Evolutionary conservation across 2,888 invertebrate genomes (phyloP), one percentile per base, ranked within the genome.

Genomic region (Formica aserva): DNA sequence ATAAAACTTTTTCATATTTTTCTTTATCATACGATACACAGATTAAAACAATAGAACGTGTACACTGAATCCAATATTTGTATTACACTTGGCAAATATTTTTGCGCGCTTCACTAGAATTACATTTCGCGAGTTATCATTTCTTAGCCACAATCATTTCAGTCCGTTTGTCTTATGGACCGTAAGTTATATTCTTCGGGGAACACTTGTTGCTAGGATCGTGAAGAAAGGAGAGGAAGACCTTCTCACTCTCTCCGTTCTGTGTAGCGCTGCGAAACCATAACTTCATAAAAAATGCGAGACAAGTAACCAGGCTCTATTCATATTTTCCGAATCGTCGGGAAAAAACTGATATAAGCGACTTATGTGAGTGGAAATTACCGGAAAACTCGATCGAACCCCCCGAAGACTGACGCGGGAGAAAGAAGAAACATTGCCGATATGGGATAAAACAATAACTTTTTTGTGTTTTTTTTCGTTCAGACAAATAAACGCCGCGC

Each of bases 381-480:
- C 32, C 72, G 69, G 11, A 26, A 62, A 83, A 82, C 55, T 85
- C 38, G 78, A 60, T 13, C 52, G 75, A 71, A 52, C 45, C n/a
- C 62, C 65, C 82, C 41, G 60, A 85, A 85, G 82, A 85, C 35
- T 65, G 41, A 76, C 32, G 32, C 60, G 45, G 41, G 67, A 65
- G 65, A 66, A 57, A 45, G 55, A 66, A 71, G 82, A 87, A 83
- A 83, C 85, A 87, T 87, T 81, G 85, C 78, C 55, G 60, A 80
- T 69, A 67, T 67, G 74, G 41, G 72, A 85, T 86, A 82, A 87
- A 88, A 89, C 86, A 87, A 89, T 90, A 89, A 90, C 82, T 87
- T 87, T 85, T 82, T 52, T n/a, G 8, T 52, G 1, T 41, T 85
- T 77, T 45, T 22, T 62, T 65, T 18, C n/a, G 32, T 35, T 55